Percentiles rank a stretch among this genome's conserved stretches.
These are phyloP conservation scores for Linyphia triangularis DNA, from an alignment of 2,888 invertebrate genomes.

Conservation along the genomic window DNA sequence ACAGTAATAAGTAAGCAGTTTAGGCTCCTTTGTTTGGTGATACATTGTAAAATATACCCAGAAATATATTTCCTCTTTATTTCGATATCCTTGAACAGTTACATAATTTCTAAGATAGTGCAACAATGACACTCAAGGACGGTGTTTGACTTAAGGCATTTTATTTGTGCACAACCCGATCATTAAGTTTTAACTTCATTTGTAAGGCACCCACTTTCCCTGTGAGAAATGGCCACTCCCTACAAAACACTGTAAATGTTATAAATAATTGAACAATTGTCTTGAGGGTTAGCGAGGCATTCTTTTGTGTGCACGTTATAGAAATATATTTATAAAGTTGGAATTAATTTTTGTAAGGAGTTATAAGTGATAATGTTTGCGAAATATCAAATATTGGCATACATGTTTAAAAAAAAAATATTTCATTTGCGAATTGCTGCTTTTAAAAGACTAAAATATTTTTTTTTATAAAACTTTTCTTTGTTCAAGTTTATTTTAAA, in stretches of 20 bases:
- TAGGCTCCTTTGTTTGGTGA: not conserved
- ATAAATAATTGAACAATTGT: not conserved
- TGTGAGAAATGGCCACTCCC: not conserved
- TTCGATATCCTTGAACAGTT: not conserved
- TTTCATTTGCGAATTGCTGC: no score
- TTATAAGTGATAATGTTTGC: no score
- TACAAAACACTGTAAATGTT: not conserved
- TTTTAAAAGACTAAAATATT: no score
- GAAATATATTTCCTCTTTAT: not conserved
- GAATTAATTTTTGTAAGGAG: no score
- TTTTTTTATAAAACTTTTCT: no score
- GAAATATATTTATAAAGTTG: no score
- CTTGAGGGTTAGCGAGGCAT: no score
- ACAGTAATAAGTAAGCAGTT: not conserved
- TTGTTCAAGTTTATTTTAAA: no score
- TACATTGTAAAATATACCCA: not conserved
- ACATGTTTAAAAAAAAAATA: no score
- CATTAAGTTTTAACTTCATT: not conserved
- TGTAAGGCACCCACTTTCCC: not conserved
- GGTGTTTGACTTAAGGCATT: not conserved
- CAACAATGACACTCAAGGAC: not conserved
- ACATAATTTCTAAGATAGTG: not conserved
- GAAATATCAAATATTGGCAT: no score
- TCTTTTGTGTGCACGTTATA: no score
- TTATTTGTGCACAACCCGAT: not conserved